Percentiles rank a stretch among this genome's conserved stretches.
These are phyloP conservation scores for Bombus confusus DNA, from an alignment of 1,140 invertebrate species.

Conservation along the genomic window DNA sequence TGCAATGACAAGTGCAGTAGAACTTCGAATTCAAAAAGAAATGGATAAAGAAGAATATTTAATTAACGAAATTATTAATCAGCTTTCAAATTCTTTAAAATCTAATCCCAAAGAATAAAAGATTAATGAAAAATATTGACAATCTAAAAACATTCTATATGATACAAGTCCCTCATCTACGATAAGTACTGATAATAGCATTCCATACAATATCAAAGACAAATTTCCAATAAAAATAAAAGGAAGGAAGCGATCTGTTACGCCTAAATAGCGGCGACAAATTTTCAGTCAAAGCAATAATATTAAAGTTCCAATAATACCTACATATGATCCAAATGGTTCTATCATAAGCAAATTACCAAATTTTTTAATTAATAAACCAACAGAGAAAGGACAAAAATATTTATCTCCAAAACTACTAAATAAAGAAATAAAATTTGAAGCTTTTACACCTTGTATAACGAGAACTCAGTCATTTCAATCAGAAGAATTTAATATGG, in stretches of 20 bases:
- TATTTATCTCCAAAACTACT: conserved; percentile 25
- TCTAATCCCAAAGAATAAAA: conserved; percentile 12
- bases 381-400: conserved; percentile 1
- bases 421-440: conserved; percentile 20
- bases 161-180: conserved; percentile 6
- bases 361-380: conserved; percentile 28
- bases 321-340: conserved; percentile 22
- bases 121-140: neutral
- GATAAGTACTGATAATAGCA: conserved; percentile 3
- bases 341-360: conserved; percentile 54
- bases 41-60: conserved; percentile 62
- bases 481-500: conserved; percentile 22
- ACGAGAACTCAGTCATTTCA: conserved; percentile 31
- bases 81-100: conserved; percentile 67
- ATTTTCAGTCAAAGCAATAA: conserved; percentile 34
- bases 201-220: neutral
- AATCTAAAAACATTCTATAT: neutral
- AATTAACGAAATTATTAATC: conserved; percentile 69
- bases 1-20: conserved; percentile 13
- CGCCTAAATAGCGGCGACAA: conserved; percentile 15
- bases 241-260: neutral
- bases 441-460: conserved; percentile 24
- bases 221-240: conserved; percentile 25
- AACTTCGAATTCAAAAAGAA: conserved; percentile 44
- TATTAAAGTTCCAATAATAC: conserved; percentile 32